Evolutionary conservation across 2,797 vertebrate species (phyloP).

Genomic region (Scolopax rusticola): DNA sequence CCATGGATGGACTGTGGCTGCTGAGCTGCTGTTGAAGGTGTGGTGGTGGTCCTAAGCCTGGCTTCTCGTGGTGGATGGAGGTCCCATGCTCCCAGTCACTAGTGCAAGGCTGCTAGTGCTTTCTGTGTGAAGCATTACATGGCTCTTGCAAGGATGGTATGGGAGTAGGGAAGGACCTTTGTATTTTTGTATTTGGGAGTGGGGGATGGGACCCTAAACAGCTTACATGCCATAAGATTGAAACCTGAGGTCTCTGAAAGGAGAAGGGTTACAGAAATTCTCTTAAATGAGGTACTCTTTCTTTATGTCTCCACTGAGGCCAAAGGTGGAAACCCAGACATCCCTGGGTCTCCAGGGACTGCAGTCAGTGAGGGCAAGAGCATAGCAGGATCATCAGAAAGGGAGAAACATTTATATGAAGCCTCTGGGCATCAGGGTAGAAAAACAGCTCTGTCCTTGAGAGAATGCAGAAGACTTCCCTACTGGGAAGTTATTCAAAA

Average conservation of each 20-base stretch:
- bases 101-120: background rate
- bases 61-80: background rate
- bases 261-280: background rate
- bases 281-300: background rate
- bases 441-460: conserved; percentile 27
- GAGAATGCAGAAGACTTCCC: conserved; percentile 39
- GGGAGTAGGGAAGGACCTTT: background rate
- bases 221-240: background rate
- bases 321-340: background rate
- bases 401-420: background rate
- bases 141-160: background rate
- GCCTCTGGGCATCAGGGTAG: background rate
- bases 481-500: background rate
- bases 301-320: background rate
- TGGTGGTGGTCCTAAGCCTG: background rate
- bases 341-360: too few relatives aligned
- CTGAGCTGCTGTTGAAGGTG: background rate
- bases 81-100: background rate
- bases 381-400: background rate
- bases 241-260: background rate
- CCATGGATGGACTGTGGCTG: background rate
- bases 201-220: background rate
- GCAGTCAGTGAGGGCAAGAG: background rate
- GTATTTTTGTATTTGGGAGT: background rate
- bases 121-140: background rate